Base-by-base conservation (phyloP, 2,888 invertebrate species). In the Rotaria macrura region DNA sequence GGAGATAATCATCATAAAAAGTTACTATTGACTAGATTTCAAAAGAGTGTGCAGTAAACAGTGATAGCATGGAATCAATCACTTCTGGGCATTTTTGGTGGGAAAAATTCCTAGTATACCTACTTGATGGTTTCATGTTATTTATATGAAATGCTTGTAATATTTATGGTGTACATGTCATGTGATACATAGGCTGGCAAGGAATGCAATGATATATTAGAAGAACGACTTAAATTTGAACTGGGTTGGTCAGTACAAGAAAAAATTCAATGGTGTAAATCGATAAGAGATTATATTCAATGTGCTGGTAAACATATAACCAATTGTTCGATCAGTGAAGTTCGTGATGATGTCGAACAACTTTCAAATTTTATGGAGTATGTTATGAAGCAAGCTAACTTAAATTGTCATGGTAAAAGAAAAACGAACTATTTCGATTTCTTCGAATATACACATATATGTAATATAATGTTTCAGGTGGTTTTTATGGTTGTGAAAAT, bases 241-340 rank as follows among this genome's bases (percentile, higher is more conserved):
- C 25, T 54, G 10, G 47, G 54, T 40, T 86, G 86, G 86, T 74
- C 74, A 54, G 79, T 86, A 3, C 74, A 86, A 84, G 86, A 86
- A n/a, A 86, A 86, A 86, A 84, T 86, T 72, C 74, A 84, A 79
- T 86, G 86, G 86, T 86, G 86, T 72, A 57, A 72, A 54, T 72
- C 52, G 34, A 38, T 84, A 12, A 79, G 40, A 25, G 84, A 86
- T 83, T 86, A 86, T 84, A 84, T 86, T 14, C 84, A 84, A 55
- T 86, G 86, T 79, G 86, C 86, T 25, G 84, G 54, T 85, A 84
- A 86, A 83, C 84, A 74, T 34, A 49, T 86, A 47, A 84, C 74
- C 14, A 86, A 86, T 83, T 86, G 86, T 54, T 84, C 74, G 29
- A 86, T 86, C 6, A 84, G 74, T 40, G 72, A 43, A 55, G 52